Evolutionary conservation across 2,797 vertebrate species (phyloP), one percentile per base, ranked within the genome.

Genomic region (Stomatorhinus walkeri): DNA sequence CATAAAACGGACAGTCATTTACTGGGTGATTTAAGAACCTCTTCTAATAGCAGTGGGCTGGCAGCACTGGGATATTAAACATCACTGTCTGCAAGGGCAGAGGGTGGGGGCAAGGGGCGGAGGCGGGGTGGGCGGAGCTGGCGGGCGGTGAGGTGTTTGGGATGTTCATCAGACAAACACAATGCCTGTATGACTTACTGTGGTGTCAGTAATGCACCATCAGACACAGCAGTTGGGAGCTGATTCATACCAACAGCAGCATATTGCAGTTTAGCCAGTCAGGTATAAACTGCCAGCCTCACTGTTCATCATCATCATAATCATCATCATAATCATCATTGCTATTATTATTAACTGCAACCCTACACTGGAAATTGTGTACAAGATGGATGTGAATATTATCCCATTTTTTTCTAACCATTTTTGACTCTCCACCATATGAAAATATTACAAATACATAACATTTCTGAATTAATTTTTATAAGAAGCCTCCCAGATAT

Each of bases 1-100:
- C 68, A 76, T 14, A 16, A 14, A 76, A 32, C 14, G 68, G 32
- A 76, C 72, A 79, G 72, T 43, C 72, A 79, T 79, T 79, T 79
- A 79, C 36, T 79, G 72, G 72, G 36, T 79, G 36, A 79, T 79
- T 79, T 79, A 79, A 79, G 72, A 79, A 79, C 32, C 36, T n/a
- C 72, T n/a, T 79, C 16, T 79, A 79, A 79, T 79, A 79, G 36
- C 72, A 79, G 32, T 9, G 14, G 72, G 72, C 36, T 43, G 5
- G 72, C 36, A 79, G 36, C 43, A 43, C 72, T 19, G 24, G 72
- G 72, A 40, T 40, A 79, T 79, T 79, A 79, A n/a, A 14, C 6
- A 7, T 79, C 36, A 79, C 64, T 36, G 36, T 43, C 36, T 43
- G 32, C 7, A 19, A n/a, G 32, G 19, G 72, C 32, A 9, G 72